Conservation (phyloP, 64 coral and sea anemone species). For the Actinia equina region DNA sequence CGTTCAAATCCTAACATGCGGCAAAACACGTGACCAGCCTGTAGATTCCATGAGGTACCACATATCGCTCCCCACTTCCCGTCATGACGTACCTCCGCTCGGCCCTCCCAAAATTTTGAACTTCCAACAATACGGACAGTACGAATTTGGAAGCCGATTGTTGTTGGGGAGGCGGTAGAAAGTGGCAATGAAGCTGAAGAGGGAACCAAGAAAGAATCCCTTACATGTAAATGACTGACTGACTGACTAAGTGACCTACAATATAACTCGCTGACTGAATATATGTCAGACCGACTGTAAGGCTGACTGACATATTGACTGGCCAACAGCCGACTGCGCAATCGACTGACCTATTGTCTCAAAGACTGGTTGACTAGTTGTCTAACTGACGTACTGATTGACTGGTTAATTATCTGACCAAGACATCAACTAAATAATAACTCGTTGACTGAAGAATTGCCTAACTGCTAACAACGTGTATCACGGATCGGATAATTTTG, state of each 20-base stretch:
- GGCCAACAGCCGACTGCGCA: no score
- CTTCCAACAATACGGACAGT: neutral
- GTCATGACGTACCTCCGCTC: neutral
- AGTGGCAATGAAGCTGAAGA: neutral
- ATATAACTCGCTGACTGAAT: neutral
- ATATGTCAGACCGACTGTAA: no score
- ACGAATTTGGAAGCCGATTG: neutral
- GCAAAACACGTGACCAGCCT: conserved; percentile 19
- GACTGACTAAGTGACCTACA: neutral
- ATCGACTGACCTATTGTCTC: no score
- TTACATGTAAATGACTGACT: neutral
- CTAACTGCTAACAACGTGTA: no score
- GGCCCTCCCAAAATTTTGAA: neutral
- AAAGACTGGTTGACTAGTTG: no score
- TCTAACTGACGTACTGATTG: no score
- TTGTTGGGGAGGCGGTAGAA: neutral
- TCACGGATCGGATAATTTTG: no score
- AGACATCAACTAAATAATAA: no score
- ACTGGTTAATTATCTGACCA: no score
- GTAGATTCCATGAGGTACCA: neutral
- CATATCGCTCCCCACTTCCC: conserved; percentile 9
- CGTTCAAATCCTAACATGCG: neutral
- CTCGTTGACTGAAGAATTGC: no score
- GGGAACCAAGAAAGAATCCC: neutral
- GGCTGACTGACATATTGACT: no score